Evolutionary conservation across 2,888 invertebrate species (phyloP), one percentile per base, ranked within the genome.

Genomic region (Deroplatys truncata): DNA sequence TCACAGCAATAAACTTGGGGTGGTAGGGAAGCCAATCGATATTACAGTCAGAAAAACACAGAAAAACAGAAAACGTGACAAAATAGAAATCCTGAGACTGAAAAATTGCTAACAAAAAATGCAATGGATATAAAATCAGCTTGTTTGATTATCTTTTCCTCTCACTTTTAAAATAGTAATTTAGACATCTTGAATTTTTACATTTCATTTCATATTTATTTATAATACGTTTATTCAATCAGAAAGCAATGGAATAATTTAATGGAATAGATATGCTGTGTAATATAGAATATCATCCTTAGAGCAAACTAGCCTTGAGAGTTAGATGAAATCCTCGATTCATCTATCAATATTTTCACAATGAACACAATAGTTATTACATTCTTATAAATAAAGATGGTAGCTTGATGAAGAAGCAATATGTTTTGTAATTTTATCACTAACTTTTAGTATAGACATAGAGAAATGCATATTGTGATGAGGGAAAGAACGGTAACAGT

Each of bases 1-100:
- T 90, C 90, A 90, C 90, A 90, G 90, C 89, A 90, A 90, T 89
- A 89, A 88, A 90, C 89, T 88, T 85, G 88, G 89, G 90, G 89
- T 82, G 87, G 83, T 82, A 83, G 82, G 86, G 88, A 88, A 88
- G 83, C 90, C 88, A 83, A 89, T 87, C 84, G 88, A 89, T 84
- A 89, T 25, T 56, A 72, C 49, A 31, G 35, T 84, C 10, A 35
- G 16, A 84, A 35, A 88, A 84, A 86, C 4, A 28, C 35, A 88
- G 35, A 31, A 35, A 29, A 84, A 29, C 49, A 88, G 84, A 43
- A 88, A 83, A 28, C 10, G 29, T 4, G 15, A 83, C 20, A 20
- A 16, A 20, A 16, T 8, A 72, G 3, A 16, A 56, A 72, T 20
- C 25, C 56, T 72, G 1, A 85, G 28, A 84, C n/a, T 20, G 15